Base-by-base conservation (phyloP, 1,140 invertebrate genomes). In the Parasteatoda tepidariorum region DNA sequence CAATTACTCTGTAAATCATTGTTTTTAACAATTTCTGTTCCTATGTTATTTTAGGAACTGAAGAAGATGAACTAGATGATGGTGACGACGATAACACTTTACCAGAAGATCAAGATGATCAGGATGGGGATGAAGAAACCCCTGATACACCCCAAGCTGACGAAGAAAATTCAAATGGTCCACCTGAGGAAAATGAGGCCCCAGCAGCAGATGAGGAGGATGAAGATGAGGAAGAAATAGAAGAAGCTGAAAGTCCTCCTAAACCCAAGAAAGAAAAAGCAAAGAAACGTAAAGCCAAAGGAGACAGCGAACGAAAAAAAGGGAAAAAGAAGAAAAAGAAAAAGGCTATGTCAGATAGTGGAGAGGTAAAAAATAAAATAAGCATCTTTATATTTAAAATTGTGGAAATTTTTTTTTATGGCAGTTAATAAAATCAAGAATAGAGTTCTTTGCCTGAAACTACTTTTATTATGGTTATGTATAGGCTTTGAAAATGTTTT, bases 271-370 rank as follows among this genome's bases (percentile, higher is more conserved):
- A 66, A 78, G 67, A 87, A 24, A 96, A 96, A 87, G 95, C 94
- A 5, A 97, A 97, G 88, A 97, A 97, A 88, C 92, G 95, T 86
- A 96, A 96, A 91, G 93, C 95, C 85, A 95, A 96, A 38, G 71
- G 73, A 3, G 85, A 86, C 24, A 84, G 83, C 34, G 84, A 85
- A 87, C 94, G 95, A 79, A 95, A 96, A 87, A 96, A 96, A 87
- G 94, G 94, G 34, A 96, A 95, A 89, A 96, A 96, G 88, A 94
- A 95, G 88, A 97, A 97, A 91, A 96, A 96, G 91, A 96, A 95
- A 91, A 94, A 95, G 90, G 95, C 95, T 90, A 94, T 94, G 31
- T 86, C 88, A 90, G 95, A 97, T 86, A 96, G 94, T 90, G 95
- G 93, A 86, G 86, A 85, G 34, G 86, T 85, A 82, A 30, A 48